A percentile compares a stretch with the other conserved stretches of the same genome.
These are phyloP conservation scores for Vireo altiloquus DNA, from an alignment of 2,113 vertebrate species.

Conservation along the genomic window DNA sequence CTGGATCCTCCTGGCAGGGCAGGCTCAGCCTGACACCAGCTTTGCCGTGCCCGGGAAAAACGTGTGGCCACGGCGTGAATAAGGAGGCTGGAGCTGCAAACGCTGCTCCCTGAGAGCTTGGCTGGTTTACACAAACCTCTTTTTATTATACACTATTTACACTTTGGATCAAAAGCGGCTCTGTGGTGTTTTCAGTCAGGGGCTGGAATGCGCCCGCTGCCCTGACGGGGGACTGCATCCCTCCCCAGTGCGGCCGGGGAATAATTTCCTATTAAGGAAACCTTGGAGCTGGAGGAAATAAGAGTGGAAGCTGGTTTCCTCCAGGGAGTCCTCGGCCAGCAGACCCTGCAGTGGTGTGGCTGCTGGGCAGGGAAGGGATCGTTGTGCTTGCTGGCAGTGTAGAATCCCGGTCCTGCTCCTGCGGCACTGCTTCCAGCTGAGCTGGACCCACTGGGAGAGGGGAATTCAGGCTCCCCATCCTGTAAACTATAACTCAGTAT, in stretches of 20 bases:
- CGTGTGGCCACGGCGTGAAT: background rate
- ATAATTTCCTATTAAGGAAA: slow-evolving; percentile 73
- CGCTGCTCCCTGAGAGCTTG: background rate
- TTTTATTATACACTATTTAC: slow-evolving; percentile 67
- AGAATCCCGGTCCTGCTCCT: background rate
- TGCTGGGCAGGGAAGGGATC: background rate
- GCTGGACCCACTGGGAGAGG: background rate
- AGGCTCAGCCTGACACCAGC: background rate
- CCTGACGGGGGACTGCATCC: background rate
- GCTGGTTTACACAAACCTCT: slow-evolving; percentile 41
- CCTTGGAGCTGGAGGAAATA: slow-evolving; percentile 49
- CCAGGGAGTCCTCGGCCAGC: background rate
- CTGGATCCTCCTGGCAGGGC: background rate
- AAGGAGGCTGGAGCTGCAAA: background rate
- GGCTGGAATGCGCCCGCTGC: slow-evolving; percentile 49
- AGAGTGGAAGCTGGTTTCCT: slow-evolving; percentile 9
- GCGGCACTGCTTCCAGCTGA: background rate
- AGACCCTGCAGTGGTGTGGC: background rate
- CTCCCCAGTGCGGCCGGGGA: background rate
- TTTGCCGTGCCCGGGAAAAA: accelerated
- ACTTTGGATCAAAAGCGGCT: slow-evolving; percentile 48
- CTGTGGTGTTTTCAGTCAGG: slow-evolving; percentile 50
- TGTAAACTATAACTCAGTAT: background rate
- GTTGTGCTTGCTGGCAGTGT: accelerated
- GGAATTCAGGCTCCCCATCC: background rate